Evolutionary conservation across 37 sponge, comb jelly and placozoan genomes (phyloP), one percentile per base, ranked within the genome.

Genomic region (Halichondria panicea): DNA sequence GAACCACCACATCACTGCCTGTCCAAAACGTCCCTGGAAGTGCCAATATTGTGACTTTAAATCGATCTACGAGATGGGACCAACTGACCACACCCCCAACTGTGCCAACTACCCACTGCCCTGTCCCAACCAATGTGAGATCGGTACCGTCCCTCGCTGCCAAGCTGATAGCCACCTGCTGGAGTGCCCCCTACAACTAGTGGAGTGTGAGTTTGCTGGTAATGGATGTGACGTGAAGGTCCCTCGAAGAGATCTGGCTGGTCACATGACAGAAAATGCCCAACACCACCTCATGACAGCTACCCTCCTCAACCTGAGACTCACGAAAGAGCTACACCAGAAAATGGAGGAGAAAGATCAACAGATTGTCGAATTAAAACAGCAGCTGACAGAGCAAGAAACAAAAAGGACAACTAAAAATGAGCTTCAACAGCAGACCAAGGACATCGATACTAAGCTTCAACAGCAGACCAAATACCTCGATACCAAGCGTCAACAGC

Each of bases 171-270:
- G 39, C 11, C 81, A 81, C 39, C 4, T 36, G 72, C 44, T n/a
- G 21, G 65, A 43, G 81, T 81, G 81, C 52, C 81, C 65, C 2
- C 11, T 52, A 18, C 63, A 81, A 30, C 58, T 33, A 30, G 65
- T 71, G 31, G 50, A 21, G 43, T 81, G 81, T 36, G 81, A 81
- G 63, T 81, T 43, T 62, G 42, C 63, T 21, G 53, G 63, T 53
- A 19, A 63, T 9, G 81, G 81, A 22, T 81, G 81, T 64, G 34
- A 48, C 1, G 50, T 35, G 63, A 61, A 8, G 31, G 3, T 82
- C 19, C 55, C 41, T 30, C 64, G 74, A 21, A 36, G 25, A 54
- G 74, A 82, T 43, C 27, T 50, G 34, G 1, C 11, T 0, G 9
- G 21, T 24, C 81, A 81, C 27, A 34, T 72, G 72, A 38, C 37